phyloP scores from a whole-genome alignment of 2,113 vertebrate species.

The Neodontobutis hainanensis region DNA sequence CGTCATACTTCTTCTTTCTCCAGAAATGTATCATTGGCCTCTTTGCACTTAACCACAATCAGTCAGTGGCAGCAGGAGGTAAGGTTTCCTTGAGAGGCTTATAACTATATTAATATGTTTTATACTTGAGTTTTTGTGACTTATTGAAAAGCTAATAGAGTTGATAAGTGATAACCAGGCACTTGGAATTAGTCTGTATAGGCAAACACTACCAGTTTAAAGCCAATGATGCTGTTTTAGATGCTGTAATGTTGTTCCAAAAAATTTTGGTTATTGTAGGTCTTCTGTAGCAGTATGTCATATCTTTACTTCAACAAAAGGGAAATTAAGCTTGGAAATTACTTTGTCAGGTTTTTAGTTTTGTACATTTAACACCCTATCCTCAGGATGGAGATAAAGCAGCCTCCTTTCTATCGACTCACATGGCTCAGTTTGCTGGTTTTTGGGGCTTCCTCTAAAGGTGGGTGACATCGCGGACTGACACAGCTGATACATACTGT shows the following conservation, averaged over 20 bases:
- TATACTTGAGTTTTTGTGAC: background rate
- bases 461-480: conserved; percentile 28
- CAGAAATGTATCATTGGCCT: conserved; percentile 32
- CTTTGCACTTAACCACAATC: background rate
- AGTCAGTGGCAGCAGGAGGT: conserved; percentile 28
- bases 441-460: conserved; percentile 12
- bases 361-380: background rate
- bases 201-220: no score
- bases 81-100: conserved; percentile 4
- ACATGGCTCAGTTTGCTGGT: conserved; percentile 35
- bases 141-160: no score
- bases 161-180: no score
- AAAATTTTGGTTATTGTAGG: no score
- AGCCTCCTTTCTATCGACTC: background rate
- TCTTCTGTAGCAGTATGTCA: no score
- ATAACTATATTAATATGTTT: background rate
- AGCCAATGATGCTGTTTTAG: no score
- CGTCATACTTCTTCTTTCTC: conserved; percentile 50
- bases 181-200: no score
- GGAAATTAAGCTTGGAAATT: background rate
- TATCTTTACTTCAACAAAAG: background rate
- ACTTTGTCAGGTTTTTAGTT: background rate
- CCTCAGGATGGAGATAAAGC: conserved; percentile 24
- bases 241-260: no score
- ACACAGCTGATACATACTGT: background rate